Percentiles rank a stretch among this genome's conserved stretches.
Conservation (phyloP, 2,888 invertebrate species). For the Anorthoa munda region DNA sequence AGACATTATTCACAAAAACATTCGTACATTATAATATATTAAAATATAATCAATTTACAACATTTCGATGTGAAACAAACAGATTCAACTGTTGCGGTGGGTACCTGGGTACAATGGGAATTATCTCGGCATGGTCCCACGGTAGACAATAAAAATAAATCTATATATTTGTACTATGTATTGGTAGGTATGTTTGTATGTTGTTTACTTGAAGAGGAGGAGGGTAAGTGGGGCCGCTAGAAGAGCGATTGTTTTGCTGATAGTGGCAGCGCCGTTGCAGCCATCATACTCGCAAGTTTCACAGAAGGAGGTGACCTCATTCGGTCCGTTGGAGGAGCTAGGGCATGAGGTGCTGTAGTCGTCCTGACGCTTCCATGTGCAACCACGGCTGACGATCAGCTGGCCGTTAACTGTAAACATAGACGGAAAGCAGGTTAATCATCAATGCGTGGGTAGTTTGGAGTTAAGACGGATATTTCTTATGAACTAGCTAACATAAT, state of each 20-base stretch:
- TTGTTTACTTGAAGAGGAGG: conserved; percentile 84
- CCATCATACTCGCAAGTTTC: conserved; percentile 93
- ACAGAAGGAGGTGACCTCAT: conserved; percentile 91
- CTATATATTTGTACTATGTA: conserved; percentile 61
- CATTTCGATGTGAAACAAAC: conserved; percentile 55
- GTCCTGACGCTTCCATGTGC: conserved; percentile 91
- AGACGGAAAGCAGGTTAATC: conserved; percentile 24
- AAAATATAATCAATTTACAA: conserved; percentile 59
- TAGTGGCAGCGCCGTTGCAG: conserved; percentile 91
- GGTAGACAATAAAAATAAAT: conserved; percentile 56
- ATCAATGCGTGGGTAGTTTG: background rate
- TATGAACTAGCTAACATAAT: no score
- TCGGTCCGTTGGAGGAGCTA: conserved; percentile 84
- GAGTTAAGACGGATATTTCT: background rate
- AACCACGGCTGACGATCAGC: conserved; percentile 90
- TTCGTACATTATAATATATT: conserved; percentile 23
- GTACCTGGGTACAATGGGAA: conserved; percentile 51
- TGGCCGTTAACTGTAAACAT: conserved; percentile 89
- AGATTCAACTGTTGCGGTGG: conserved; percentile 61
- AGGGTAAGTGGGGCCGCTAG: conserved; percentile 83
- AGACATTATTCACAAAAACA: conserved; percentile 33
- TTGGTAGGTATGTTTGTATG: conserved; percentile 34
- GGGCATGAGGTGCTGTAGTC: conserved; percentile 89
- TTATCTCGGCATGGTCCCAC: conserved; percentile 62
- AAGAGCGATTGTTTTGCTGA: conserved; percentile 85